phyloP scores from a whole-genome alignment of 2,113 vertebrate genomes.

The Thunnus thynnus region DNA sequence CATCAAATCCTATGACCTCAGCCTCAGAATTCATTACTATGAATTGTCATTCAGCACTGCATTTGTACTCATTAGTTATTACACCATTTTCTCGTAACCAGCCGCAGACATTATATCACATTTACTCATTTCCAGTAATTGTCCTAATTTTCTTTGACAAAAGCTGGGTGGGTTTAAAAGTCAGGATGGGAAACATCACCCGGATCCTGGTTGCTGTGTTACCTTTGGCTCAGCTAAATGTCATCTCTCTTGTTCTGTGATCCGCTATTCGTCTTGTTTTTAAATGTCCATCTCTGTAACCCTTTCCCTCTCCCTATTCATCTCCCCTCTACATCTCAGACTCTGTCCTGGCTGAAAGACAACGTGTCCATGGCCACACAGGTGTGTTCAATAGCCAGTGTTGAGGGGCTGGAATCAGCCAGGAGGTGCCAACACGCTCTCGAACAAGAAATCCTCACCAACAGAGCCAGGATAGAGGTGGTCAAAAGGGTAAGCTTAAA shows the following conservation, averaged over 20 bases:
- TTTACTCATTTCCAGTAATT: conserved; percentile 56
- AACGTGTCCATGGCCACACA: conserved; percentile 69
- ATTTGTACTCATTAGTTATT: conserved; percentile 21
- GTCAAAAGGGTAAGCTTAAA: conserved; percentile 77
- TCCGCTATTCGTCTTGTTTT: neutral
- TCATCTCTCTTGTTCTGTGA: neutral
- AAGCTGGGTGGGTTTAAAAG: conserved; percentile 10
- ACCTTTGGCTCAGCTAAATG: conserved; percentile 25
- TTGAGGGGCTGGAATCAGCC: conserved; percentile 74
- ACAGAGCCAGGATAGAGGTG: conserved; percentile 79
- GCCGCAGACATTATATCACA: conserved; percentile 62
- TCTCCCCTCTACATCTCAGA: conserved; percentile 66
- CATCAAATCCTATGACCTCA: neutral
- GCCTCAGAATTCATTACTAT: neutral
- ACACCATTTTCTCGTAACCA: conserved; percentile 39
- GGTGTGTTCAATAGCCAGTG: conserved; percentile 59
- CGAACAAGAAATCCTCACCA: conserved; percentile 81
- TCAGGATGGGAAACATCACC: conserved; percentile 13
- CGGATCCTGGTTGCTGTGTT: neutral
- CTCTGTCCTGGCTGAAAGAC: conserved; percentile 85
- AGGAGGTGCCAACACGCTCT: conserved; percentile 72
- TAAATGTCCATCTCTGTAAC: conserved; percentile 1
- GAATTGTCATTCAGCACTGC: conserved; percentile 26
- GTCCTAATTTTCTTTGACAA: neutral
- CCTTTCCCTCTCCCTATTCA: neutral